Evolutionary conservation across 2,797 vertebrate genomes (phyloP), one percentile per base, ranked within the genome.

Genomic region (Poeciliopsis turneri): DNA sequence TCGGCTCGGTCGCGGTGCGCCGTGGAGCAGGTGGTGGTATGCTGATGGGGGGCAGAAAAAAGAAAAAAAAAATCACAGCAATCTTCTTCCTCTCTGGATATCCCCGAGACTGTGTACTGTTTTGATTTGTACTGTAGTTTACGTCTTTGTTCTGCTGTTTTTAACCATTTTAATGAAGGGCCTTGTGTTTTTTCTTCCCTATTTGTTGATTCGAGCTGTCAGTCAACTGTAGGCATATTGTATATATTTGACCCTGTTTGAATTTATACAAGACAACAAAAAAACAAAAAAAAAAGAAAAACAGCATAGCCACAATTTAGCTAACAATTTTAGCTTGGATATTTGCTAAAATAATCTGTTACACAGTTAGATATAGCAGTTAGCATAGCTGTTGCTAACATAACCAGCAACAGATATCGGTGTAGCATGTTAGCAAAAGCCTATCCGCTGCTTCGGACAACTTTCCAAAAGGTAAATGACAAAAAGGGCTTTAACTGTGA

Each of bases 21-120:
- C 82, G 61, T 6, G 18, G 68, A 64, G 85, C 86, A 85, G 87
- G 88, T 86, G 87, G 82, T 36, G 77, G 80, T 76, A 68, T 72
- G 82, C 68, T 0, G 59, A 85, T 53, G 3, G 0, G 4, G 36
- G 30, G 36, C 3, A 4, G 36, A 36, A 30, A 30, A 30, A 30
- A 30, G 6, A 53, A 53, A 2, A 1, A 51, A 53, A 78, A 73
- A 72, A 1, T 51, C 77, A 61, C 47, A 47, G n/a, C 72, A 69
- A 41, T 16, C 5, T 33, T 20, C 16, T 11, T 53, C 61, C 15
- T 8, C 9, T 77, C 9, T 28, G 61, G 55, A 70, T 33, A 5
- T 20, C 36, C 39, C 53, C 15, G 18, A 53, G 25, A 7, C 55
- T 57, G 36, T 33, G 2, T 72, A 15, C 33, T 74, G 47, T 36